phyloP scores from a whole-genome alignment of 1,140 invertebrate genomes.

The Batillaria attramentaria region DNA sequence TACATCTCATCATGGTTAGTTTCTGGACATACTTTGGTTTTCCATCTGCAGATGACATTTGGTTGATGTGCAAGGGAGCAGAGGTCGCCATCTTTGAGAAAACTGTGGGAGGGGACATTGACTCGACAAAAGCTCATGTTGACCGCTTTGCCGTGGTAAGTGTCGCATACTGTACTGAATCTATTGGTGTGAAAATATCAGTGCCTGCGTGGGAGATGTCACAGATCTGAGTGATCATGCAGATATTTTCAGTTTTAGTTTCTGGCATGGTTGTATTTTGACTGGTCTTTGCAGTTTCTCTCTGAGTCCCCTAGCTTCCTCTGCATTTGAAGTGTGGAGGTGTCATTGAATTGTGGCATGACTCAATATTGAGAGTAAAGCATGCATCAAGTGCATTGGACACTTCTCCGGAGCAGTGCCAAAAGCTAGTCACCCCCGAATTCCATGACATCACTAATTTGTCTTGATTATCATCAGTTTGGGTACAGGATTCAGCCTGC shows the following conservation, averaged over 20 bases:
- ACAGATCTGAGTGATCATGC: not conserved
- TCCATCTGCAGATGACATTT: slow-evolving; percentile 60
- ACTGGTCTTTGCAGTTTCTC: not conserved
- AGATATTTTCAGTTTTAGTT: not conserved
- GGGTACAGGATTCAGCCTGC: too few relatives aligned
- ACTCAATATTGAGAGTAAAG: too few relatives aligned
- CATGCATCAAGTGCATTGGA: too few relatives aligned
- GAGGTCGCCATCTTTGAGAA: slow-evolving; percentile 83
- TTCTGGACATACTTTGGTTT: too few relatives aligned
- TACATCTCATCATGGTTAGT: too few relatives aligned
- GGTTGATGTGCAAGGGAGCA: slow-evolving; percentile 83
- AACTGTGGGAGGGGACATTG: slow-evolving; percentile 69
- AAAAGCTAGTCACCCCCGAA: too few relatives aligned
- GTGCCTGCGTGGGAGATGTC: not conserved
- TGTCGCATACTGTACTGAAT: slow-evolving; percentile 21
- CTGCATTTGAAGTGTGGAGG: not conserved
- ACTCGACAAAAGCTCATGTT: slow-evolving; percentile 72
- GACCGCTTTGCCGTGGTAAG: slow-evolving; percentile 76
- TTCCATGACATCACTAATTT: too few relatives aligned
- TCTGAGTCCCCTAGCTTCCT: not conserved
- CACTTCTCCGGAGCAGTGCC: too few relatives aligned
- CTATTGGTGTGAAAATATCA: too few relatives aligned
- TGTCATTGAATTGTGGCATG: too few relatives aligned
- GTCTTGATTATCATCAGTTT: too few relatives aligned
- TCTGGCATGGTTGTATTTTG: not conserved